These are phyloP conservation scores for Anguilla megastoma DNA, from an alignment of 2,797 vertebrate genomes.

Conservation along the genomic window DNA sequence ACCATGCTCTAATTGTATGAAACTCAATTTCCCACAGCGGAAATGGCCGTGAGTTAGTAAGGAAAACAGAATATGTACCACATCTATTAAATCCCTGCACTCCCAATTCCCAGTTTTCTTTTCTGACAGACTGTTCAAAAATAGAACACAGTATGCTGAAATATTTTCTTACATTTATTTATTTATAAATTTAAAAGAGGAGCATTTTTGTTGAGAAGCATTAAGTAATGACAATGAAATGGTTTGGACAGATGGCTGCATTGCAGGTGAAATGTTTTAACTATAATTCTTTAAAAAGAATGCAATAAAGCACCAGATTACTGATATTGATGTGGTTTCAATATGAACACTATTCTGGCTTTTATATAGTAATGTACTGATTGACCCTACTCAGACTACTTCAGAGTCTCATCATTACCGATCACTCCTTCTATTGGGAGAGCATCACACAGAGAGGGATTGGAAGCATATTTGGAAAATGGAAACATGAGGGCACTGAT, in stretches of 20 bases:
- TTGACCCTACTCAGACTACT: constrained; percentile 17
- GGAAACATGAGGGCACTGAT: neutral
- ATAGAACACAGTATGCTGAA: neutral
- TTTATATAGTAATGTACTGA: neutral
- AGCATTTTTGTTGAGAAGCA: neutral
- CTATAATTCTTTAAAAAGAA: neutral
- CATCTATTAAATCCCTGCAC: neutral
- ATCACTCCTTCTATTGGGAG: neutral
- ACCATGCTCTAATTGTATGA: neutral
- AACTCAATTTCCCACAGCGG: neutral
- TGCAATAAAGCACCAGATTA: constrained; percentile 5
- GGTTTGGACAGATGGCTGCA: constrained; percentile 36
- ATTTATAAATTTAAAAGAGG: neutral
- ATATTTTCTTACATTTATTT: neutral
- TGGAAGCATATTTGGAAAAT: constrained; percentile 31
- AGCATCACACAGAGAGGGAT: constrained; percentile 20
- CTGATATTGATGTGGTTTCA: constrained; percentile 36
- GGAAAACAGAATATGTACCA: neutral
- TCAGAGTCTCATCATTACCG: neutral
- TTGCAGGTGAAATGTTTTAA: constrained; percentile 27
- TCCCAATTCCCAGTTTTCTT: too few relatives aligned
- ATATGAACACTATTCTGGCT: constrained; percentile 34
- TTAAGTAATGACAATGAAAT: constrained; percentile 20
- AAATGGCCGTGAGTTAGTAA: neutral
- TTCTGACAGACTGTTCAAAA: neutral